Evolutionary conservation across 2,888 invertebrate species (phyloP).

Genomic region (Parapristionchus giblindavisi): DNA sequence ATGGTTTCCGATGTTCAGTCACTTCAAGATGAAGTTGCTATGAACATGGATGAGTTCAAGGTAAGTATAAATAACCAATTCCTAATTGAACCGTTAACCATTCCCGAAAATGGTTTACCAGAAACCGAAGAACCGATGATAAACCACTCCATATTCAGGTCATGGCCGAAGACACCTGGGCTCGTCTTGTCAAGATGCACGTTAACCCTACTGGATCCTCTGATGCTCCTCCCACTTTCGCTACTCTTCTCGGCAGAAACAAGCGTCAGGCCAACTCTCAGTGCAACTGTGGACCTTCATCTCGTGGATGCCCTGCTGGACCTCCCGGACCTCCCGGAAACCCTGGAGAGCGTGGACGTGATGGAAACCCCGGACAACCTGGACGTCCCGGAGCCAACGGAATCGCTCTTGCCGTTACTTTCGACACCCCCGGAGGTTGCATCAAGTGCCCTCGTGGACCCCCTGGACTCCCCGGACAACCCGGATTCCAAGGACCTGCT

Average conservation of each 20-base stretch:
- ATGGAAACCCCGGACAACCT: constrained; percentile 28
- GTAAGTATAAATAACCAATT: no score
- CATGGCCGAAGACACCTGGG: constrained; percentile 35
- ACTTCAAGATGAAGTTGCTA: constrained; percentile 21
- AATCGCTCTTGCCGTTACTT: constrained; percentile 36
- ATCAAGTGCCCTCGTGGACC: constrained; percentile 29
- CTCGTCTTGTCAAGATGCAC: constrained; percentile 36
- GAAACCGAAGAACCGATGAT: neutral
- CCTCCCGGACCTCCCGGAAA: constrained; percentile 35
- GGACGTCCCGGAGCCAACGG: constrained; percentile 36
- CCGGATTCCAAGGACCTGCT: constrained; percentile 35
- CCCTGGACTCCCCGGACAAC: constrained; percentile 27
- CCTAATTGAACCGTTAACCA: neutral
- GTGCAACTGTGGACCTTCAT: constrained; percentile 38
- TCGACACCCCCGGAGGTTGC: constrained; percentile 35
- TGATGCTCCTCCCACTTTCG: constrained; percentile 38
- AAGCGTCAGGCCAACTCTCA: constrained; percentile 35
- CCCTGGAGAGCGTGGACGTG: constrained; percentile 32
- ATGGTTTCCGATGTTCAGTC: constrained; percentile 33
- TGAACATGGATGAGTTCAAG: constrained; percentile 31
- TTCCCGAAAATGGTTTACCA: neutral
- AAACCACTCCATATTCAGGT: neutral
- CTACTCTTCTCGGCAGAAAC: constrained; percentile 37
- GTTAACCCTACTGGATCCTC: constrained; percentile 34
- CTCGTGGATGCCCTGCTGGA: constrained; percentile 36